A percentile compares a stretch with the other conserved stretches of the same genome.
Conservation (phyloP, 23 tunicate species). For the Halocynthia aurantium region DNA sequence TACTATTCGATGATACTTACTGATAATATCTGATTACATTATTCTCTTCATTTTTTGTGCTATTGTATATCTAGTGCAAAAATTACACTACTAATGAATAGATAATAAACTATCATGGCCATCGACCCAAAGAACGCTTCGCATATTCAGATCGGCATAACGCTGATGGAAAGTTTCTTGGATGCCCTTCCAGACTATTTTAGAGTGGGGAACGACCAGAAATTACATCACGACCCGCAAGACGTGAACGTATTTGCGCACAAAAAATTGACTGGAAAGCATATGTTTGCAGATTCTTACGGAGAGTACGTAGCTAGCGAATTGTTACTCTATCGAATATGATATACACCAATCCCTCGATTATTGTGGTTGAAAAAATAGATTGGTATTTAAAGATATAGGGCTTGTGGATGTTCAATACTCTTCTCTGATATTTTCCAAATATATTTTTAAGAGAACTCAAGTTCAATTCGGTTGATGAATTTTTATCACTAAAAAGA, state of each 20-base stretch:
- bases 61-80: too few relatives aligned
- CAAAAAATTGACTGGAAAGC: constrained; percentile 26
- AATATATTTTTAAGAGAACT: constrained; percentile 31
- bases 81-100: too few relatives aligned
- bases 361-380: neutral
- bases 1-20: too few relatives aligned
- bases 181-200: constrained; percentile 57
- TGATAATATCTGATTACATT: too few relatives aligned
- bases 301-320: constrained; percentile 42
- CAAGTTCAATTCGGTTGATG: constrained; percentile 39
- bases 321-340: neutral
- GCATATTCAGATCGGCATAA: constrained; percentile 58
- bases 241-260: constrained; percentile 81
- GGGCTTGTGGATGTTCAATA: too few relatives aligned
- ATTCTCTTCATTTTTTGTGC: too few relatives aligned
- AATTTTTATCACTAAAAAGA: constrained; percentile 42
- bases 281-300: constrained; percentile 63
- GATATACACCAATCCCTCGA: neutral
- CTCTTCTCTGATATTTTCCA: neutral
- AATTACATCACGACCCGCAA: constrained; percentile 65
- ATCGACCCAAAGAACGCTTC: neutral
- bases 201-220: constrained; percentile 36
- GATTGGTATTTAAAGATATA: neutral
- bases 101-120: neutral
- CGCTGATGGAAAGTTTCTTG: constrained; percentile 54